Percentiles rank a stretch among this genome's conserved stretches.
Evolutionary conservation across 2,797 vertebrate genomes (phyloP).

Genomic region (Craterocephalus amniculus): DNA sequence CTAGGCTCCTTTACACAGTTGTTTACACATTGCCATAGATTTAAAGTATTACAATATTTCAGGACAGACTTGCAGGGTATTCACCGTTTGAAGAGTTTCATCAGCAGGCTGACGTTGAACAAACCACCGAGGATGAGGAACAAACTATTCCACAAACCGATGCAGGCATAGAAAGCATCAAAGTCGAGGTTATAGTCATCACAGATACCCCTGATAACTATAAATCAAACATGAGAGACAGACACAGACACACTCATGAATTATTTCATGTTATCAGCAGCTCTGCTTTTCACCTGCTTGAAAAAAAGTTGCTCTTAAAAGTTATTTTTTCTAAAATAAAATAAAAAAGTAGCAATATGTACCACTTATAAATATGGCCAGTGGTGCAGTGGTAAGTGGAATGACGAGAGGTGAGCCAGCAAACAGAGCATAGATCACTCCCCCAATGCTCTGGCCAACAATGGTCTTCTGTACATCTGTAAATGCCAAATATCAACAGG

Average conservation of each 20-base stretch:
- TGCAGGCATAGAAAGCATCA: conserved; percentile 92
- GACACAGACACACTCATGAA: neutral
- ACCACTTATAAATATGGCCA: conserved; percentile 96
- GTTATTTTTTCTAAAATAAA: too few species aligned
- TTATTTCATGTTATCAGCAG: neutral
- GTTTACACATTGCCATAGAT: neutral
- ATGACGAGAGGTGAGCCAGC: conserved; percentile 92
- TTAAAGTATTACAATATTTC: conserved; percentile 3
- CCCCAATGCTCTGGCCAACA: conserved; percentile 92
- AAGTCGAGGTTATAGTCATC: conserved; percentile 92
- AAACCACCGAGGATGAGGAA: conserved; percentile 92
- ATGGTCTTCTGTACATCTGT: conserved; percentile 95
- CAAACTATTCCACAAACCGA: conserved; percentile 94
- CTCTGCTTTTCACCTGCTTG: neutral
- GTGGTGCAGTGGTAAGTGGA: conserved; percentile 90
- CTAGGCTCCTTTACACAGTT: neutral
- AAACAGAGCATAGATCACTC: conserved; percentile 89
- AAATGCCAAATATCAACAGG: neutral
- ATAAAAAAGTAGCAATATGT: too few species aligned
- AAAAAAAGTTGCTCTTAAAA: neutral
- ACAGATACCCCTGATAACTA: conserved; percentile 93
- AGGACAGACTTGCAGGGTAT: conserved; percentile 22
- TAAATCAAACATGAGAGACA: conserved; percentile 22
- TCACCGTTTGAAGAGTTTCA: conserved; percentile 97
- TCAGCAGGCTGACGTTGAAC: conserved; percentile 93